Evolutionary conservation across 2,797 vertebrate species (phyloP).

Genomic region (Sarcoramphus papa): DNA sequence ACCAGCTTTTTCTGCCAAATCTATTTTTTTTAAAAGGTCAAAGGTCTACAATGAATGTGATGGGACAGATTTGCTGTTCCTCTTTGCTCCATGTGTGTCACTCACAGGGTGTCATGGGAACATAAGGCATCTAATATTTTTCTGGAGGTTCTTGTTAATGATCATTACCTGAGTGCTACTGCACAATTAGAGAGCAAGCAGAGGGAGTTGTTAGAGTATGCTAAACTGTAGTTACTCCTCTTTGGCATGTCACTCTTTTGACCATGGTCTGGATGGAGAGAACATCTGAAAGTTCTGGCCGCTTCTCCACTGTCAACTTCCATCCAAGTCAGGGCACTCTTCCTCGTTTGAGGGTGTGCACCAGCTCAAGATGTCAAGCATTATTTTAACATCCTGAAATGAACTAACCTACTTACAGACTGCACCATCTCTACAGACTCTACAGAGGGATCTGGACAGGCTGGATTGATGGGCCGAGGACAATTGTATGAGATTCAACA

Average conservation of each 20-base stretch:
- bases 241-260: not conserved
- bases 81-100: not conserved
- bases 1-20: conserved; percentile 23
- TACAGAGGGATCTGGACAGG: not conserved
- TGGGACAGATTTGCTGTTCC: not conserved
- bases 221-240: not conserved
- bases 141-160: not conserved
- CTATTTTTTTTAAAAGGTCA: not conserved
- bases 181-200: not conserved
- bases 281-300: not conserved
- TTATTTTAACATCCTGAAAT: not conserved
- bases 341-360: not conserved
- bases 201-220: not conserved
- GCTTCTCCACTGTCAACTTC: not conserved
- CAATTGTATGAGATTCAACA: not conserved
- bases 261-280: not conserved
- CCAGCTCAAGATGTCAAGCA: not conserved
- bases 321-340: not conserved
- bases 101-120: not conserved
- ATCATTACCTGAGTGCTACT: not conserved
- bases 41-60: not conserved
- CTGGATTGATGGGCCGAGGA: not conserved
- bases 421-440: not conserved
- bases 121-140: not conserved
- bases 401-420: not conserved